phyloP scores from a whole-genome alignment of 2,888 invertebrate species.

The Idaea aversata region DNA sequence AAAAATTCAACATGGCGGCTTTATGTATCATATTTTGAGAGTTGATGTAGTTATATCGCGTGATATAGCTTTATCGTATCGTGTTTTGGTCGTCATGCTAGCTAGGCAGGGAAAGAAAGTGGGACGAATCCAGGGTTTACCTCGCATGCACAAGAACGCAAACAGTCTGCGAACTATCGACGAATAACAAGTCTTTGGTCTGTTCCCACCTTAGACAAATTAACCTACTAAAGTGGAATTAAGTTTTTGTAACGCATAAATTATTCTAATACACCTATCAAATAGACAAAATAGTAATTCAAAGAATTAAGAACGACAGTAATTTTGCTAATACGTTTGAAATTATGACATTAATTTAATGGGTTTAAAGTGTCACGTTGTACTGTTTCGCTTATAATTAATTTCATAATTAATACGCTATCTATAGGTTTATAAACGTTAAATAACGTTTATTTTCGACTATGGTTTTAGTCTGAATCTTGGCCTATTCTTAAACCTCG shows the following conservation, averaged over 20 bases:
- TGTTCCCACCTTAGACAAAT: background rate
- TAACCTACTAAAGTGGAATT: slow-evolving; percentile 1
- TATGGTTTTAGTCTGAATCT: too few species aligned
- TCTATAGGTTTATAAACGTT: too few species aligned
- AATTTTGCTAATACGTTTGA: background rate
- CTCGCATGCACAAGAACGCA: background rate
- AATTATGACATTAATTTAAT: background rate
- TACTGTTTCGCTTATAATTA: slow-evolving; percentile 5
- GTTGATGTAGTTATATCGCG: too few species aligned
- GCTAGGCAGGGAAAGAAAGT: too few species aligned
- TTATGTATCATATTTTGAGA: too few species aligned
- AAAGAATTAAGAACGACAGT: background rate
- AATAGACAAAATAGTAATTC: background rate
- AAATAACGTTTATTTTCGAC: too few species aligned
- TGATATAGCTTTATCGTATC: too few species aligned
- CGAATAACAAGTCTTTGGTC: background rate
- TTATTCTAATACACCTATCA: background rate
- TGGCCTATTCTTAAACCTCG: too few species aligned
- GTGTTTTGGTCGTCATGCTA: too few species aligned
- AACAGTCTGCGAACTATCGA: background rate
- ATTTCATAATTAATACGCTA: too few species aligned
- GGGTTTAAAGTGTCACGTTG: background rate
- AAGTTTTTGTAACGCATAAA: background rate
- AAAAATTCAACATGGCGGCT: too few species aligned
- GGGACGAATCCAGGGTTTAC: background rate